Base-by-base conservation (phyloP, 2,888 invertebrate genomes). In the Idaea aversata region DNA sequence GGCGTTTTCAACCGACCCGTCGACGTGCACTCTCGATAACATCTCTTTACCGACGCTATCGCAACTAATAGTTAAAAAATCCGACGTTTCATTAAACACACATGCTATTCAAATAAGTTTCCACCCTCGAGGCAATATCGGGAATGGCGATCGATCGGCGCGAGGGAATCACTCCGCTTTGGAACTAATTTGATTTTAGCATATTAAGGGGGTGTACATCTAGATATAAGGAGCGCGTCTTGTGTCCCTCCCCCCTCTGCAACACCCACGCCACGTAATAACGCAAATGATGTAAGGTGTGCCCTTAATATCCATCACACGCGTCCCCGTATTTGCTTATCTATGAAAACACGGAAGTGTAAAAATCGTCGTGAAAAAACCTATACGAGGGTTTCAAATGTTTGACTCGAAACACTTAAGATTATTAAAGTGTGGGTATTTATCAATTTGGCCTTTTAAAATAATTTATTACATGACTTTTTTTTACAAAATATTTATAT, bases 161-260 rank as follows among this genome's bases (percentile, higher is more conserved):
- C 76, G 81, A 78, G 85, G 84, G 90, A 89, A 90, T 91, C 91
- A 89, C 91, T 91, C 89, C 88, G 86, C 85, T 85, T 88, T 86
- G 88, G 82, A 92, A 93, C 91, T 93, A 93, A 93, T 93, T 93
- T 93, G 93, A 91, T 92, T 93, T 93, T 92, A 93, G 92, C 93
- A 92, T 93, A 92, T 92, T 92, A 93, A 90, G 88, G 89, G 87
- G 87, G 84, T 79, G 85, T 82, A 84, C 85, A 88, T 90, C 89
- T 89, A 90, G 90, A 89, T 89, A 87, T 88, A 89, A 91, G 92
- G 86, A 88, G 86, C 84, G 85, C 88, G 89, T 91, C 90, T 90
- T 89, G 83, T 77, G 80, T 75, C 83, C 86, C 85, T 76, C 82
- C 79, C 82, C 80, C 76, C 80, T 76, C 68, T 66, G 71, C 70